phyloP scores from a whole-genome alignment of 2,797 vertebrate genomes.

The Enoplosus armatus region DNA sequence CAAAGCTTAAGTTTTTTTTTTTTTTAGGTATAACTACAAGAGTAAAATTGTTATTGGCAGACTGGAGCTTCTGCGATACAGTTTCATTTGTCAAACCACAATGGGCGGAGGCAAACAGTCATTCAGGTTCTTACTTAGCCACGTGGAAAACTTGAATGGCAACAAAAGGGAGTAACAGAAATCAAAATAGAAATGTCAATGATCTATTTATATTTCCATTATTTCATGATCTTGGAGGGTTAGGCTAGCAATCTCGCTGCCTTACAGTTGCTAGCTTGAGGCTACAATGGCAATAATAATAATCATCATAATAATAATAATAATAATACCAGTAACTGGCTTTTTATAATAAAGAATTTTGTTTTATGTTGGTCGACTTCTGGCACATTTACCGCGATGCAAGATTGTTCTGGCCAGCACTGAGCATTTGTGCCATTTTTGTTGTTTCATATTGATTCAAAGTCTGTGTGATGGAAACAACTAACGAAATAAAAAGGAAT shows the following conservation, averaged over 20 bases:
- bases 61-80: neutral
- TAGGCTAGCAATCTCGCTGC: neutral
- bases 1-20: neutral
- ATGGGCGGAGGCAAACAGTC: constrained; percentile 41
- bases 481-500: neutral
- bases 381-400: neutral
- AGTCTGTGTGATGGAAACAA: neutral
- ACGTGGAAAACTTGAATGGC: constrained; percentile 57
- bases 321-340: too few species aligned
- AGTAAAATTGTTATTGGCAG: neutral
- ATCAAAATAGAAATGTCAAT: constrained; percentile 26
- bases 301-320: too few species aligned
- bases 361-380: neutral
- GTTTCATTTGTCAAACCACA: constrained; percentile 40
- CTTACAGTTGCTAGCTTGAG: neutral
- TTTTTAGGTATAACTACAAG: too few species aligned
- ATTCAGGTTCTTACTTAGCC: constrained; percentile 31
- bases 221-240: neutral
- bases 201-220: constrained; percentile 28
- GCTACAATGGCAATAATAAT: too few species aligned
- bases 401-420: too few species aligned
- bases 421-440: neutral
- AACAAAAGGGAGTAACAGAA: constrained; percentile 40
- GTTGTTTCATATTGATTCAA: neutral
- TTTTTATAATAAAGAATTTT: neutral